Evolutionary conservation across 2,888 invertebrate genomes (phyloP).

Genomic region (Hydraecia micacea): DNA sequence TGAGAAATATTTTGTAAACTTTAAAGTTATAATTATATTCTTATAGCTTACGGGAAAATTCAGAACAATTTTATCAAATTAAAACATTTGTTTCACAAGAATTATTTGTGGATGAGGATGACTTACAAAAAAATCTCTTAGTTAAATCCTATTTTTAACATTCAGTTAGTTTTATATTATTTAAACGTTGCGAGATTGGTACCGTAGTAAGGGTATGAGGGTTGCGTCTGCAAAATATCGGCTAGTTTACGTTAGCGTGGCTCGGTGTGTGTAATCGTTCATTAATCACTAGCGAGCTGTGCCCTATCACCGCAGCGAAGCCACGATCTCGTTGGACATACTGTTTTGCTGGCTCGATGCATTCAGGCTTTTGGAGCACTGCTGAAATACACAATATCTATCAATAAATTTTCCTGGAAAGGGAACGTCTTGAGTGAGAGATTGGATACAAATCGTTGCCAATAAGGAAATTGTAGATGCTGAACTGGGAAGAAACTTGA

Average conservation of each 20-base stretch:
- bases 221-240: conserved; percentile 79
- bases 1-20: conserved; percentile 53
- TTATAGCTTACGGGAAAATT: not conserved
- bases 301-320: conserved; percentile 89
- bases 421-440: conserved; percentile 45
- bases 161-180: not conserved
- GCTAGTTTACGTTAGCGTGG: conserved; percentile 82
- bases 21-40: conserved; percentile 3
- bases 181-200: conserved; percentile 14
- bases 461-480: conserved; percentile 54
- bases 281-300: conserved; percentile 83
- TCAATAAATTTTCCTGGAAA: conserved; percentile 61
- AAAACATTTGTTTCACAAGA: not conserved
- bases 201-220: conserved; percentile 63
- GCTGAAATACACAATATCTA: conserved; percentile 81
- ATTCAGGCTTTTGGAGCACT: conserved; percentile 89
- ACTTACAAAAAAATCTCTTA: not conserved
- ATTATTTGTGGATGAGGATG: not conserved
- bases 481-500: conserved; percentile 35
- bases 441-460: conserved; percentile 61
- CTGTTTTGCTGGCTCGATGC: conserved; percentile 88
- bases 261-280: conserved; percentile 82
- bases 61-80: not conserved
- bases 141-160: not conserved
- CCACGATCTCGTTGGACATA: conserved; percentile 89